phyloP scores from a whole-genome alignment of 2,113 vertebrate genomes.

The Clarias macrocephalus region DNA sequence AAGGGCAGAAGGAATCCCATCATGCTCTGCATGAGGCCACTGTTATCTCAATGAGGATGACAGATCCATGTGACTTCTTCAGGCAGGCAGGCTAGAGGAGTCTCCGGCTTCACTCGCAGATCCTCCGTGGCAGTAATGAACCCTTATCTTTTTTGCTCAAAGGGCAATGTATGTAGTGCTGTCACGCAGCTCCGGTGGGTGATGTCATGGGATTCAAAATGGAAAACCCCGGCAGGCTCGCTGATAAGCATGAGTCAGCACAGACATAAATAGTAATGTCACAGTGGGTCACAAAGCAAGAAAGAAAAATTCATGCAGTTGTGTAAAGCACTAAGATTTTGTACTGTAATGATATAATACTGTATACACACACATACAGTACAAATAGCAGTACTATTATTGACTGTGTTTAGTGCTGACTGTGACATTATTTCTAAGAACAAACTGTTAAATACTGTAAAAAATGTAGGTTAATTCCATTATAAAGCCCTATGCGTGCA shows the following conservation, averaged over 20 bases:
- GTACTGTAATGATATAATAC: too few species aligned
- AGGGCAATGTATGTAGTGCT: constrained; percentile 59
- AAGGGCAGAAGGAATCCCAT: constrained; percentile 64
- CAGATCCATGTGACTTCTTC: constrained; percentile 63
- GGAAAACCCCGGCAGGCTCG: constrained; percentile 38
- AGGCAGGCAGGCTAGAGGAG: constrained; percentile 58
- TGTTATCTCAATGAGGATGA: constrained; percentile 69
- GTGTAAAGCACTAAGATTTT: not conserved
- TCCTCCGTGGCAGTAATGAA: constrained; percentile 65
- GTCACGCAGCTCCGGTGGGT: constrained; percentile 49
- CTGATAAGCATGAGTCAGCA: constrained; percentile 8
- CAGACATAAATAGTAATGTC: constrained; percentile 10
- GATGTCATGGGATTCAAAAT: constrained; percentile 58
- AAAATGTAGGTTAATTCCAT: too few species aligned
- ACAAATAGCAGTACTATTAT: not conserved
- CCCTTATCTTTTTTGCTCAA: constrained; percentile 65
- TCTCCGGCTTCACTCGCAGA: constrained; percentile 63
- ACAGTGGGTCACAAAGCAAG: not conserved
- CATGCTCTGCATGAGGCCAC: constrained; percentile 52
- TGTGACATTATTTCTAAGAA: not conserved
- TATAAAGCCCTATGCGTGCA: not conserved
- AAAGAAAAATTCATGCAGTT: not conserved
- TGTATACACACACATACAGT: too few species aligned
- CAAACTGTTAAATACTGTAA: not conserved
- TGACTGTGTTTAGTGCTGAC: not conserved